Evolutionary conservation across 2,113 vertebrate genomes (phyloP).

Genomic region (Ammodytes dubius): DNA sequence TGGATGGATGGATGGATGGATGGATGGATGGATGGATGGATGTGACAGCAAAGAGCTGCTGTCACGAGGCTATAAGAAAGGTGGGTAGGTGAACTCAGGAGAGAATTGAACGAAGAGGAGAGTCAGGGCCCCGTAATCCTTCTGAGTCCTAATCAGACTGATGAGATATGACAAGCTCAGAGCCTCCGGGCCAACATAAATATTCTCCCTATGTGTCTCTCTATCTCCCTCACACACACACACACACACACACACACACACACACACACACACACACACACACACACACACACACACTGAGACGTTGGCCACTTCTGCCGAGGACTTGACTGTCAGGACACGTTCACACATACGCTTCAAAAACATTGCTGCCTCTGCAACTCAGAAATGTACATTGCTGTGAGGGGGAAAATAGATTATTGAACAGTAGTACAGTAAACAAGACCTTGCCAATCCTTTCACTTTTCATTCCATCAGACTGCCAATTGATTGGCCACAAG

Average conservation of each 20-base stretch:
- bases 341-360: conserved; percentile 54
- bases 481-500: conserved; percentile 15
- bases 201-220: conserved; percentile 12
- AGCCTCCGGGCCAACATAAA: conserved; percentile 57
- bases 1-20: background rate
- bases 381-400: conserved; percentile 27
- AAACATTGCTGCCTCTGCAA: conserved; percentile 39
- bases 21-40: background rate
- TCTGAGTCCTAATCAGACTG: conserved; percentile 72
- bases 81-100: conserved; percentile 32
- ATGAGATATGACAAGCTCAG: conserved; percentile 69
- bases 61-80: conserved; percentile 25
- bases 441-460: conserved; percentile 28
- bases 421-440: conserved; percentile 29
- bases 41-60: conserved; percentile 13
- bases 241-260: background rate
- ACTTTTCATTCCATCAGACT: conserved; percentile 9
- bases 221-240: background rate
- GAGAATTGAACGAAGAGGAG: conserved; percentile 34
- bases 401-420: conserved; percentile 36
- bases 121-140: conserved; percentile 54
- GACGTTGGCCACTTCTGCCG: conserved; percentile 46
- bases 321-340: conserved; percentile 39
- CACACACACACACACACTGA: conserved; percentile 8
- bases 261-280: conserved; percentile 1